Conservation (phyloP, 64 coral and sea anemone species). For the Montipora sp. region DNA sequence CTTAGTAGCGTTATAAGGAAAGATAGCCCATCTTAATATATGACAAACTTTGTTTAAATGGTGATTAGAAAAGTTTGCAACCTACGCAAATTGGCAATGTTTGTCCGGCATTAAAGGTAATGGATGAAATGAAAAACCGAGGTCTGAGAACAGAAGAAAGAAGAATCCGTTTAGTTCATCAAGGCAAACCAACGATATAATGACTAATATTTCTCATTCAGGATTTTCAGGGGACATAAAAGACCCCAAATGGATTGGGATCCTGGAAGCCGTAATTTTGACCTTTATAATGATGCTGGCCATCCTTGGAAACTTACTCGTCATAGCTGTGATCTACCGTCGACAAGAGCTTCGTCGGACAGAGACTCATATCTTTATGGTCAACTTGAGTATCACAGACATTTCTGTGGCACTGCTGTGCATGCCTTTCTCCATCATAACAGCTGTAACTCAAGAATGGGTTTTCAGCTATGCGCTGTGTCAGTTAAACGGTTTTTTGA, state of each 20-base stretch:
- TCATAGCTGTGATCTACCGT: conserved; percentile 71
- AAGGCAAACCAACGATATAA: neutral
- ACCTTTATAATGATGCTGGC: conserved; percentile 52
- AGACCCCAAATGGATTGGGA: conserved; percentile 51
- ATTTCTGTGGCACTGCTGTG: conserved; percentile 70
- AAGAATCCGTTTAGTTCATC: no score
- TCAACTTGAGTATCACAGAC: conserved; percentile 78
- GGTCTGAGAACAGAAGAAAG: no score
- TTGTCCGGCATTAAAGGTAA: no score
- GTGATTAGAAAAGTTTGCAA: neutral
- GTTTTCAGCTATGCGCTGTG: conserved; percentile 55
- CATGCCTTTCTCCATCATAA: conserved; percentile 78
- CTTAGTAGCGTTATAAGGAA: no score
- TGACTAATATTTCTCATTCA: neutral
- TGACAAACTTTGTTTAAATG: no score
- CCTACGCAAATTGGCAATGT: neutral
- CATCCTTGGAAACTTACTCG: conserved; percentile 61
- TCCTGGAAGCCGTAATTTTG: conserved; percentile 55
- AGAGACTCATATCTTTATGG: conserved; percentile 72
- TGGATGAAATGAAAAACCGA: no score
- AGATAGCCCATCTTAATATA: no score
- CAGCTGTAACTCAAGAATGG: conserved; percentile 55
- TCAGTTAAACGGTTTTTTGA: conserved; percentile 74
- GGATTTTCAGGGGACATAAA: neutral
- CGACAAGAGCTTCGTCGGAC: conserved; percentile 60